These are phyloP conservation scores for Toxonevra muliebris DNA, from an alignment of 2,888 invertebrate genomes.

Conservation along the genomic window DNA sequence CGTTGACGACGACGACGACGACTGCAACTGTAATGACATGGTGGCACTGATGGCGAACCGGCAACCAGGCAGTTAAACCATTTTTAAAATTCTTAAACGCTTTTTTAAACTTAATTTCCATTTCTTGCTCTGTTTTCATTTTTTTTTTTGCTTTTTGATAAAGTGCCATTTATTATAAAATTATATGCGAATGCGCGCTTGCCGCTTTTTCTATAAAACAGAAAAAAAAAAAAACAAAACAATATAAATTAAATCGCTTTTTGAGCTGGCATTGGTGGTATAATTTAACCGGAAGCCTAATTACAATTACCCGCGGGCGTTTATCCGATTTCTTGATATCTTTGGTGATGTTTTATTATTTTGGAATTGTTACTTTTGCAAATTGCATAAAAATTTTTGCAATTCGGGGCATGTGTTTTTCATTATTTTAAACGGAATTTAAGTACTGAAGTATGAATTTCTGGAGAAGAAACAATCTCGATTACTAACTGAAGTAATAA, in stretches of 20 bases:
- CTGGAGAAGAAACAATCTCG: too few relatives aligned
- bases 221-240: not conserved
- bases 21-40: conserved; percentile 13
- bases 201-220: not conserved
- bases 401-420: too few relatives aligned
- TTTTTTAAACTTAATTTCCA: conserved; percentile 33
- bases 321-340: too few relatives aligned
- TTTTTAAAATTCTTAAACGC: conserved; percentile 26
- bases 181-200: not conserved
- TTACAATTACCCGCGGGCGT: conserved; percentile 41
- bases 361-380: too few relatives aligned
- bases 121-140: conserved; percentile 18
- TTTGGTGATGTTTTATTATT: too few relatives aligned
- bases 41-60: conserved; percentile 2
- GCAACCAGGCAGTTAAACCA: conserved; percentile 9
- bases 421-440: too few relatives aligned
- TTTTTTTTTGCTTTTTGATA: not conserved
- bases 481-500: too few relatives aligned
- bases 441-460: too few relatives aligned
- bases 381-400: too few relatives aligned
- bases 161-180: not conserved
- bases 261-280: not conserved
- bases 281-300: conserved; percentile 45
- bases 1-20: conserved; percentile 13
- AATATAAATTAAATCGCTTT: conserved; percentile 12